Evolutionary conservation across 2,113 vertebrate genomes (phyloP).

Genomic region (Columbina picui): DNA sequence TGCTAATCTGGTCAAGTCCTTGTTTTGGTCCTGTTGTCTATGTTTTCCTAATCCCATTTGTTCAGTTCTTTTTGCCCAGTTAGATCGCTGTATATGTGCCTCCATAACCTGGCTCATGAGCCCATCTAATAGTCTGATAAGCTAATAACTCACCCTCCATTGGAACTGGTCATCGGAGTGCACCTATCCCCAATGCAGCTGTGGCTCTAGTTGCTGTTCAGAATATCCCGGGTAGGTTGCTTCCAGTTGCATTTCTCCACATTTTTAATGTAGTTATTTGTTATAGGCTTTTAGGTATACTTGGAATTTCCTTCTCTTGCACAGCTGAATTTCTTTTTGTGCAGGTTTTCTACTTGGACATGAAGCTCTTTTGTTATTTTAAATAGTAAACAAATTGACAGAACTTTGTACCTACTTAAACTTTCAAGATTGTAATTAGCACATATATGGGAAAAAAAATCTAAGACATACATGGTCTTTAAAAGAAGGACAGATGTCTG

Average conservation of each 20-base stretch:
- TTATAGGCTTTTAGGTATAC: not conserved
- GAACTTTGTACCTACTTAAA: constrained; percentile 9
- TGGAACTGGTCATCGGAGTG: not conserved
- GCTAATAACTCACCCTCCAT: not conserved
- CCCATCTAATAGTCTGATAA: not conserved
- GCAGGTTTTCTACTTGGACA: not conserved
- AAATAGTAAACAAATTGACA: not conserved
- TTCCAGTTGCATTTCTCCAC: not conserved
- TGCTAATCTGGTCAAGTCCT: not conserved
- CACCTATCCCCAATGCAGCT: not conserved
- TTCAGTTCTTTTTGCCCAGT: not conserved
- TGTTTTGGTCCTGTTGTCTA: not conserved
- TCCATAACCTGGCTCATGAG: not conserved
- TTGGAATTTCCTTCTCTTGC: not conserved
- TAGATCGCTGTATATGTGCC: not conserved
- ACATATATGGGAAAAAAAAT: not conserved
- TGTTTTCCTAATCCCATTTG: not conserved
- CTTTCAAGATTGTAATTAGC: not conserved
- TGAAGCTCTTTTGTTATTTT: constrained; percentile 14
- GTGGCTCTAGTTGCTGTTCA: not conserved
- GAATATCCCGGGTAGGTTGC: not conserved
- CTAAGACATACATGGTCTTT: not conserved
- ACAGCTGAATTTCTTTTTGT: not conserved
- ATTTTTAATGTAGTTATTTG: not conserved
- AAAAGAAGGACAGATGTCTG: not conserved